Evolutionary conservation across 1,140 invertebrate genomes (phyloP).

Genomic region (Meteorus sp.): DNA sequence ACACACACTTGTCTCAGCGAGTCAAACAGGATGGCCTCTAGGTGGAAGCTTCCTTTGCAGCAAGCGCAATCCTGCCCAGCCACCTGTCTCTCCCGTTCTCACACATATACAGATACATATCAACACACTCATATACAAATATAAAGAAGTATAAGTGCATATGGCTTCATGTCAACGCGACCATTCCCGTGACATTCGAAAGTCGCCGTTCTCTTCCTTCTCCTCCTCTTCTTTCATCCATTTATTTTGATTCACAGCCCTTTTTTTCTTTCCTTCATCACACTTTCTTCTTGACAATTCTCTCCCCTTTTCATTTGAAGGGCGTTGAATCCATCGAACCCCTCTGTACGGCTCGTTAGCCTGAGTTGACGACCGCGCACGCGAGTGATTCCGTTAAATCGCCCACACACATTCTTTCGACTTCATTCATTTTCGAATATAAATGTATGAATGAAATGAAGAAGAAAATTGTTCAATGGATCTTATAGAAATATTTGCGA

Average conservation of each 20-base stretch:
- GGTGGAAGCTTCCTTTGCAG: neutral
- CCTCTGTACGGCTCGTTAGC: neutral
- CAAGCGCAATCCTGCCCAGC: no score
- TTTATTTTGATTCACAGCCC: conserved; percentile 1
- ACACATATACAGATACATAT: no score
- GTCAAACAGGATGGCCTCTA: conserved; percentile 1
- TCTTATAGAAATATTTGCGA: no score
- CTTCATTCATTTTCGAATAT: conserved; percentile 7
- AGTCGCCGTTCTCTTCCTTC: conserved; percentile 35
- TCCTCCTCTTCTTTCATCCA: conserved; percentile 25
- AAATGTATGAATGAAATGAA: neutral
- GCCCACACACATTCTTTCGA: neutral
- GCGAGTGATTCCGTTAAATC: conserved; percentile 21
- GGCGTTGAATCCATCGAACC: neutral
- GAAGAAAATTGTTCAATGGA: no score
- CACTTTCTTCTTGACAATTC: neutral
- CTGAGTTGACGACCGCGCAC: neutral
- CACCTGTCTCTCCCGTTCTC: conserved; percentile 10
- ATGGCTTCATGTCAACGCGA: neutral
- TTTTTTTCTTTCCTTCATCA: conserved; percentile 14
- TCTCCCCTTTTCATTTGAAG: no score
- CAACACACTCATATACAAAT: no score
- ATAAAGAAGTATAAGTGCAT: no score
- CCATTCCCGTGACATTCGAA: conserved; percentile 32
- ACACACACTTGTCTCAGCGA: conserved; percentile 18